These are phyloP conservation scores for Felis chaus DNA, from an alignment of 2,113 vertebrate genomes.

Conservation along the genomic window DNA sequence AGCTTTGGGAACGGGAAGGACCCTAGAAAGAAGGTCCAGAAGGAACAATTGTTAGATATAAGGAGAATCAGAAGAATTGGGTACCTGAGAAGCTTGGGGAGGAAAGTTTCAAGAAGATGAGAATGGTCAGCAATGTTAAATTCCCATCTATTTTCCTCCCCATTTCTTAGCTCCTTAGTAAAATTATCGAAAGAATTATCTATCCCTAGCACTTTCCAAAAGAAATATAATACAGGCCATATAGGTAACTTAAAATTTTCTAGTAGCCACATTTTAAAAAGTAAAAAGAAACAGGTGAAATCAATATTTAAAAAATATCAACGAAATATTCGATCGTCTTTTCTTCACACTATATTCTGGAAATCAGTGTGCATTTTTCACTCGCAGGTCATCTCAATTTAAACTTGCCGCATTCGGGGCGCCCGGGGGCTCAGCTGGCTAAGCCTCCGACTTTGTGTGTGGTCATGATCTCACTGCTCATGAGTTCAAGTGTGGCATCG, in stretches of 20 bases:
- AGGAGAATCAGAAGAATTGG: neutral
- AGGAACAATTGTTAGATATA: neutral
- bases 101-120: neutral
- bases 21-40: neutral
- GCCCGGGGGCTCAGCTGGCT: neutral
- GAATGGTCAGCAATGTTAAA: neutral
- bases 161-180: neutral
- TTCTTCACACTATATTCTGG: neutral
- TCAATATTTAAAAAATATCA: neutral
- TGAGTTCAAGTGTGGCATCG: accelerated
- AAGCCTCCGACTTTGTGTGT: neutral
- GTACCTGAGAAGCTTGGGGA: neutral
- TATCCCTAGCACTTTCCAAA: neutral
- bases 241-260: neutral
- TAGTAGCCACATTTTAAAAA: neutral
- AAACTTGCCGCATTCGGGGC: neutral
- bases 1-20: neutral
- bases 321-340: neutral
- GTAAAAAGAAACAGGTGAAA: neutral
- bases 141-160: neutral
- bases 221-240: neutral
- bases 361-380: neutral
- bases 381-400: neutral
- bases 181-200: neutral
- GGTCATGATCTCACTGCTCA: neutral